Conservation (phyloP, 2,888 invertebrate species). For the Teleiodes luculella region DNA sequence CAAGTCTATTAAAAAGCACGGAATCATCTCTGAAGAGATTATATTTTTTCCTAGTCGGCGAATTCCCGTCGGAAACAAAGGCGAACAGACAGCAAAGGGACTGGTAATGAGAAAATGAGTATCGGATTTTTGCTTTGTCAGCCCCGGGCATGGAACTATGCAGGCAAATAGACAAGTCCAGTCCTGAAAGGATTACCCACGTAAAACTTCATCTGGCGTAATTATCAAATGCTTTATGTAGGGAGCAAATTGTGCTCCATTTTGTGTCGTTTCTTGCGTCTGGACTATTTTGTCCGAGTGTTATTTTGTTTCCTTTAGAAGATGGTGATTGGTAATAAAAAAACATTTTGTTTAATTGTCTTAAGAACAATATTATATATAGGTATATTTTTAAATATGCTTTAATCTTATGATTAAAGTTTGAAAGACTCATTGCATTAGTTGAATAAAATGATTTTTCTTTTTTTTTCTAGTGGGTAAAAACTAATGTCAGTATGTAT, state of each 20-base stretch:
- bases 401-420: no score
- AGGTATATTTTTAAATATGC: no score
- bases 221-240: not conserved
- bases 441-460: no score
- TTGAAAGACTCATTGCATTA: no score
- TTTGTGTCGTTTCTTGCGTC: no score
- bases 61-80: conserved; percentile 48
- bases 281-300: no score
- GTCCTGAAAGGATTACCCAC: conserved; percentile 25
- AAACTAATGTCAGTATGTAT: no score
- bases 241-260: not conserved
- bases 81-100: conserved; percentile 50
- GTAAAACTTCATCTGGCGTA: not conserved
- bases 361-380: no score
- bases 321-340: no score
- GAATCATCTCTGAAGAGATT: conserved; percentile 23
- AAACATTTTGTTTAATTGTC: no score
- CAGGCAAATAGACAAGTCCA: conserved; percentile 36
- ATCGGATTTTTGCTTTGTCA: conserved; percentile 65
- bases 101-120: conserved; percentile 65
- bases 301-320: no score
- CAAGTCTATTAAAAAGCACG: not conserved
- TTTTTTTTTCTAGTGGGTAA: no score
- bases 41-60: conserved; percentile 42
- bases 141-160: conserved; percentile 41